A percentile compares a stretch with the other conserved stretches of the same genome.
These are phyloP conservation scores for Musca vetustissima DNA, from an alignment of 1,140 invertebrate species.

Conservation along the genomic window DNA sequence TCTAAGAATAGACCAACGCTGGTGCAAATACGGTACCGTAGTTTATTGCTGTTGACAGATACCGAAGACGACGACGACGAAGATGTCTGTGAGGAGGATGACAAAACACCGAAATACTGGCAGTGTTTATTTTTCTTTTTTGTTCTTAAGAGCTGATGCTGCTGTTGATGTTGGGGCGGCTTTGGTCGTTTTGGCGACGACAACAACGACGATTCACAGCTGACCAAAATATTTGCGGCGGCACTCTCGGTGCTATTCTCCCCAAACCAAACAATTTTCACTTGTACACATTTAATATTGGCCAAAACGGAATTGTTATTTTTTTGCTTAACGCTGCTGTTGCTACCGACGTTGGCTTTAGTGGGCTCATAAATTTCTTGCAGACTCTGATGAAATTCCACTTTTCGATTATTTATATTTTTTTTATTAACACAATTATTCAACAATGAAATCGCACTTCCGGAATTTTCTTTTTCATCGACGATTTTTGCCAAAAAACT, in stretches of 20 bases:
- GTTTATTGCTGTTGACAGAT: constrained; percentile 31
- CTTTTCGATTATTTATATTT: constrained; percentile 2
- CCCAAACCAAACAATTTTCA: constrained; percentile 18
- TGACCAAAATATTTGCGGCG: constrained; percentile 12
- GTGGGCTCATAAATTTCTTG: neutral
- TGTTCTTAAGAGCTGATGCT: constrained; percentile 37
- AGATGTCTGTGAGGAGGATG: constrained; percentile 30
- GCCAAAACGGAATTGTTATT: neutral
- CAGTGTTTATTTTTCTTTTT: constrained; percentile 21
- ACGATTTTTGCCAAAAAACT: constrained; percentile 36
- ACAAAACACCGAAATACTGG: neutral
- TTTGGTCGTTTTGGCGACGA: neutral
- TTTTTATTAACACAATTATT: neutral
- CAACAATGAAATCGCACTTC: neutral
- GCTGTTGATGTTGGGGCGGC: constrained; percentile 34
- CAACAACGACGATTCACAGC: neutral
- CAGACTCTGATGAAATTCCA: neutral
- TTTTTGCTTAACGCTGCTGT: constrained; percentile 17
- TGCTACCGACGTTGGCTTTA: neutral
- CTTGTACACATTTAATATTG: constrained; percentile 8
- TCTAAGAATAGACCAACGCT: constrained; percentile 50
- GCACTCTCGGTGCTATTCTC: neutral
- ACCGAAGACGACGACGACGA: neutral
- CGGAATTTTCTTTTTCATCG: neutral
- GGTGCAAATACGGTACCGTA: constrained; percentile 37